phyloP scores from a whole-genome alignment of 2,797 vertebrate genomes.

The Tenualosa ilisha region DNA sequence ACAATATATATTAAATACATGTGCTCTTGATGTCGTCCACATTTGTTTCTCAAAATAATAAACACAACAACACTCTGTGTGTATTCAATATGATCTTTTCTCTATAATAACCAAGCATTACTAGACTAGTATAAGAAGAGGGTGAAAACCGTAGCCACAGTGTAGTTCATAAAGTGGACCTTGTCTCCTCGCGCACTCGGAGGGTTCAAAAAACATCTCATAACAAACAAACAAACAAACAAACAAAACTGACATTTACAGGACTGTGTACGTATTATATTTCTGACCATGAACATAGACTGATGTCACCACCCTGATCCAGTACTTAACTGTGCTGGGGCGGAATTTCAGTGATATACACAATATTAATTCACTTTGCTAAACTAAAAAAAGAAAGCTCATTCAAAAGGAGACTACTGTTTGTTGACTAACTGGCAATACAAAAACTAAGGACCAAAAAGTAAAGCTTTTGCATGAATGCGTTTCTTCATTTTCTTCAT shows the following conservation, averaged over 20 bases:
- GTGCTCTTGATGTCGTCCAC: constrained; percentile 75
- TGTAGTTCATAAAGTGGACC: constrained; percentile 16
- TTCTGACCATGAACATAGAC: constrained; percentile 6
- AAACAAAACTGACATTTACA: constrained; percentile 18
- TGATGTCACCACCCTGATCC: not conserved
- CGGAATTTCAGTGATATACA: not conserved
- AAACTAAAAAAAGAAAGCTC: not conserved
- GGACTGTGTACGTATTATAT: constrained; percentile 1
- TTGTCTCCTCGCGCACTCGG: not conserved
- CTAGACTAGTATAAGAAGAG: not conserved
- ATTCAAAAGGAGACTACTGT: not conserved
- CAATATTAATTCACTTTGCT: constrained; percentile 13
- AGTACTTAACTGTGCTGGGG: not conserved
- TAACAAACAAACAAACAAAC: constrained; percentile 16
- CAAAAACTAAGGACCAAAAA: not conserved
- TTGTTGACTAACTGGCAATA: not conserved
- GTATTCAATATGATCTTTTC: constrained; percentile 6
- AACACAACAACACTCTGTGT: constrained; percentile 41
- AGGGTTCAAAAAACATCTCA: constrained; percentile 10
- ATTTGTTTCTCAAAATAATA: constrained; percentile 57
- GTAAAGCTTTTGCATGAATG: constrained; percentile 1
- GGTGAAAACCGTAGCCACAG: not conserved
- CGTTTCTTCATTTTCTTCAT: not conserved
- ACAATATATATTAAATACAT: constrained; percentile 83
- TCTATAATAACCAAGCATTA: not conserved